Evolutionary conservation across 2,797 vertebrate genomes (phyloP).

Genomic region (Taenioides sp.): DNA sequence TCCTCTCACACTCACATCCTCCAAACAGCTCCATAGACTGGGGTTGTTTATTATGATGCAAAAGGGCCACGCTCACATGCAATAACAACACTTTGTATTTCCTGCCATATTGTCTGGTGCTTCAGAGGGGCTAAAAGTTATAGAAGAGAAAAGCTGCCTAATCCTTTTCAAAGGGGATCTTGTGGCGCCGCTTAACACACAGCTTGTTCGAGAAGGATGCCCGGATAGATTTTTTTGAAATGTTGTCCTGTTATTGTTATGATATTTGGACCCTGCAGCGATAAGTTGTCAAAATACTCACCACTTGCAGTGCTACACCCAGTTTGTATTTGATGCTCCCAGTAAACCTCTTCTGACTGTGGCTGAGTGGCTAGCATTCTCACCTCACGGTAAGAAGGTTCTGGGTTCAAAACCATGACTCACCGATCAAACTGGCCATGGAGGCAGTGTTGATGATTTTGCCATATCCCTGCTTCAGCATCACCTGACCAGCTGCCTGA

Average conservation of each 20-base stretch:
- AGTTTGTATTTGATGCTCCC: not conserved
- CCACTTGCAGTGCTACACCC: not conserved
- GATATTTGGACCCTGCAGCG: not conserved
- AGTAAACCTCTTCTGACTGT: not conserved
- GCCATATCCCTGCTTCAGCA: slow-evolving; percentile 92
- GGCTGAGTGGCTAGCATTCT: too few relatives aligned
- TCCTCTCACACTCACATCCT: slow-evolving; percentile 69
- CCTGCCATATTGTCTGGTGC: slow-evolving; percentile 44
- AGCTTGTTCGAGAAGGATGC: not conserved
- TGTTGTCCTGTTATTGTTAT: not conserved
- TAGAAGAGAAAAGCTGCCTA: slow-evolving; percentile 38
- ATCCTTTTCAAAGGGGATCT: slow-evolving; percentile 42
- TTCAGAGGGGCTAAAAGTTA: slow-evolving; percentile 52
- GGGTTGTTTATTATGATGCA: slow-evolving; percentile 79
- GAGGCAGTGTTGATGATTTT: slow-evolving; percentile 97
- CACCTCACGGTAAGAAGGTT: too few relatives aligned
- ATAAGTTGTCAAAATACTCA: not conserved
- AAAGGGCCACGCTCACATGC: slow-evolving; percentile 62
- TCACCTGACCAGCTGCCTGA: slow-evolving; percentile 89
- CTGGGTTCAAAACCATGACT: slow-evolving; percentile 79
- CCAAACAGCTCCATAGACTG: slow-evolving; percentile 64
- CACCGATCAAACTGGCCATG: slow-evolving; percentile 96
- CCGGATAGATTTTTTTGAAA: not conserved
- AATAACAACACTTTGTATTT: slow-evolving; percentile 69
- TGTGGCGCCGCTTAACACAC: slow-evolving; percentile 22